Evolutionary conservation across 35 echinoderm and acorn worm genomes (phyloP).

Genomic region (Apostichopus parvimensis): DNA sequence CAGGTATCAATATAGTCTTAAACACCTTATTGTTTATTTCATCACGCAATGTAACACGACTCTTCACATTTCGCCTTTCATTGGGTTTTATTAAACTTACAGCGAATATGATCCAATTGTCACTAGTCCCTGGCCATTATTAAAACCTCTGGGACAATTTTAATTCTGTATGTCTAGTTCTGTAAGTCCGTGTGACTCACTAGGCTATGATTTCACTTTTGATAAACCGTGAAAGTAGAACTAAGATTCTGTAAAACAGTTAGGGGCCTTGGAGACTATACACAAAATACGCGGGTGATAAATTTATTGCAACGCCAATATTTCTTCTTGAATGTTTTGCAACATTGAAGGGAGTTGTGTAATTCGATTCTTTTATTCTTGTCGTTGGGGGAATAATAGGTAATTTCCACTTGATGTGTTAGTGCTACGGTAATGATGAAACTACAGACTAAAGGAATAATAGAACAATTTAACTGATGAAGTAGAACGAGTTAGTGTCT

Average conservation of each 20-base stretch:
- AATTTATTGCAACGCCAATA: too few species aligned
- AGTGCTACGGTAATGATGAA: too few species aligned
- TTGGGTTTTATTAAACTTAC: background rate
- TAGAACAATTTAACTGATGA: too few species aligned
- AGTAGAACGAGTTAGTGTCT: too few species aligned
- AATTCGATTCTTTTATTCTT: too few species aligned
- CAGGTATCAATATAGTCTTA: background rate
- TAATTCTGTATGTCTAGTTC: background rate
- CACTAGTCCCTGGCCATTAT: constrained; percentile 7
- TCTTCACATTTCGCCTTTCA: background rate
- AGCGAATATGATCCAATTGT: background rate
- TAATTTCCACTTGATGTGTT: too few species aligned
- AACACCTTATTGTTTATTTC: background rate
- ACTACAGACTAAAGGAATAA: too few species aligned
- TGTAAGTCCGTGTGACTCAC: constrained; percentile 18
- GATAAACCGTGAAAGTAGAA: constrained; percentile 1
- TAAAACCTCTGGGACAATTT: constrained; percentile 32
- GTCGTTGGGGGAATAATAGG: too few species aligned
- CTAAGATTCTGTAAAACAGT: background rate
- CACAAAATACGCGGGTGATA: background rate
- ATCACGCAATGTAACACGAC: background rate
- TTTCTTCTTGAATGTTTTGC: too few species aligned
- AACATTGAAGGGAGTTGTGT: too few species aligned
- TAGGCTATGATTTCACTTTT: constrained; percentile 2
- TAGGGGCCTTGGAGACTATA: background rate